Percentiles rank a stretch among this genome's conserved stretches.
These are phyloP conservation scores for Perizoma flavofasciatum DNA, from an alignment of 2,888 invertebrate genomes.

Conservation along the genomic window DNA sequence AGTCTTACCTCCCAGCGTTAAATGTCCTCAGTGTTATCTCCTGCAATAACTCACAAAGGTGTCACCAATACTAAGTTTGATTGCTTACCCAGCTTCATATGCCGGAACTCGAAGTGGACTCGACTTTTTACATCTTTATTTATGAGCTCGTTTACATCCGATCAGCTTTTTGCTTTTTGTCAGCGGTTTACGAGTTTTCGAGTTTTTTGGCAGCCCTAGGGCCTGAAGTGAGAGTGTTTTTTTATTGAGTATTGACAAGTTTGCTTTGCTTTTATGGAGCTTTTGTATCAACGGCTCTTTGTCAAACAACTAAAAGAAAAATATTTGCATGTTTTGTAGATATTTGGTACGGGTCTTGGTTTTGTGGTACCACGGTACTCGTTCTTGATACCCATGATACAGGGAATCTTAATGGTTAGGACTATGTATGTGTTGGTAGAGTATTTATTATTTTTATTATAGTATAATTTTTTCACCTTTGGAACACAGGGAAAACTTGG, in stretches of 20 bases:
- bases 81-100: constrained; percentile 69
- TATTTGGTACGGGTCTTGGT: no score
- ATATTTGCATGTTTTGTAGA: no score
- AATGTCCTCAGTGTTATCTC: constrained; percentile 15
- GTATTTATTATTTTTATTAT: no score
- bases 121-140: constrained; percentile 61
- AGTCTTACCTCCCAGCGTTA: neutral
- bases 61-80: constrained; percentile 54
- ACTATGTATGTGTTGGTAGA: no score
- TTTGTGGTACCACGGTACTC: no score
- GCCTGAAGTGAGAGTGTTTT: constrained; percentile 21
- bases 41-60: constrained; percentile 42
- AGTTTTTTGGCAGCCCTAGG: constrained; percentile 21
- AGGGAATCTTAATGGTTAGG: no score
- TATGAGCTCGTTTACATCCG: constrained; percentile 69
- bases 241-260: constrained; percentile 25
- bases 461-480: no score
- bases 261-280: neutral
- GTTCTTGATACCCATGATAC: no score
- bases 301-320: no score
- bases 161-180: constrained; percentile 53
- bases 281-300: neutral
- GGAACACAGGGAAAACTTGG: no score
- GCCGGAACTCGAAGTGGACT: constrained; percentile 35
- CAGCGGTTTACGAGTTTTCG: constrained; percentile 21